A percentile compares a stretch with the other conserved stretches of the same genome.
phyloP scores from a whole-genome alignment of 1,140 invertebrate genomes.

The Pseudoatta argentina region DNA sequence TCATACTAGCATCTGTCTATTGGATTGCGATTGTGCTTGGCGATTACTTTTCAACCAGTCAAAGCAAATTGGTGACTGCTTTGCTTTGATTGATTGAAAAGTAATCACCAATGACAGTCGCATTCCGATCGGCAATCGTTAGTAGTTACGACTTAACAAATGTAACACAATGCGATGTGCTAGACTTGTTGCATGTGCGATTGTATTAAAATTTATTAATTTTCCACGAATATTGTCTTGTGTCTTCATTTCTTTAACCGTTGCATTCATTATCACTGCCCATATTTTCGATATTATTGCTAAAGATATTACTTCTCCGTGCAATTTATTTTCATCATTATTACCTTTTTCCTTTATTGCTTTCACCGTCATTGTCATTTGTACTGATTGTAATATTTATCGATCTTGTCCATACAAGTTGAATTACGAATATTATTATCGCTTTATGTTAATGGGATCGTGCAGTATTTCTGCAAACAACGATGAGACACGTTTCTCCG shows the following conservation, averaged over 20 bases:
- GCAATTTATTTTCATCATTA: background rate
- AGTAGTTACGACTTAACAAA: background rate
- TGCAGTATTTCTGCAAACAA: conserved; percentile 49
- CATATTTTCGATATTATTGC: background rate
- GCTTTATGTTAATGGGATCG: conserved; percentile 42
- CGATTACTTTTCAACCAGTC: too few species aligned
- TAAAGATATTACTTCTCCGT: background rate
- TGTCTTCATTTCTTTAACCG: background rate
- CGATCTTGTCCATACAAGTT: background rate
- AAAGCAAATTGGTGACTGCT: too few species aligned
- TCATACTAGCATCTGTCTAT: too few species aligned
- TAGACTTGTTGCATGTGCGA: conserved; percentile 52
- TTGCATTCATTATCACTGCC: background rate
- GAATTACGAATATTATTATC: conserved; percentile 4
- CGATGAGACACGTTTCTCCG: conserved; percentile 30
- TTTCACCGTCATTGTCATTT: too few species aligned
- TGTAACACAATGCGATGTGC: conserved; percentile 17
- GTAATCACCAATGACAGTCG: too few species aligned
- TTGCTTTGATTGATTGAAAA: too few species aligned
- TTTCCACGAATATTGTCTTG: conserved; percentile 13
- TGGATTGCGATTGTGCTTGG: too few species aligned
- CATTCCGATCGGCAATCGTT: too few species aligned
- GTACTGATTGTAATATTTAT: background rate
- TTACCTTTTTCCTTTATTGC: background rate
- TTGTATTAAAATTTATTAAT: conserved; percentile 51